phyloP scores from a whole-genome alignment of 1,140 invertebrate genomes.

The Proctacanthus coquilletti region DNA sequence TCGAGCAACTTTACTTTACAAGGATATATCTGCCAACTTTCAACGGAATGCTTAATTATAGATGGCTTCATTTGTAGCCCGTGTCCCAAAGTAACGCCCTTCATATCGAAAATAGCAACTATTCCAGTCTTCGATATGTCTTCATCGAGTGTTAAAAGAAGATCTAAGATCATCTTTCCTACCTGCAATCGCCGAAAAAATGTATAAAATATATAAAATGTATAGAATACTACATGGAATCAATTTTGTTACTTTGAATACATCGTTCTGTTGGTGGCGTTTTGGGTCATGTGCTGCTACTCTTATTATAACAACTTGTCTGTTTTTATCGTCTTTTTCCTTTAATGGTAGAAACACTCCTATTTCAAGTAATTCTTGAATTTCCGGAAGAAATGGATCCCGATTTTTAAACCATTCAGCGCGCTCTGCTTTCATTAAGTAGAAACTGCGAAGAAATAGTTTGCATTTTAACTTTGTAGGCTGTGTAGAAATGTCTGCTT shows the following conservation, averaged over 20 bases:
- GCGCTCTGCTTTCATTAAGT: slow-evolving; percentile 33
- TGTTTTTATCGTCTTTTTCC: slow-evolving; percentile 32
- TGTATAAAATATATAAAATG: background rate
- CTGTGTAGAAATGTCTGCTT: too few species aligned
- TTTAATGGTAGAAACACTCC: slow-evolving; percentile 43
- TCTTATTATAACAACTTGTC: slow-evolving; percentile 39
- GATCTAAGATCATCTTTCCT: slow-evolving; percentile 39
- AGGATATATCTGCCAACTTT: slow-evolving; percentile 55
- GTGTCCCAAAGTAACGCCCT: slow-evolving; percentile 38
- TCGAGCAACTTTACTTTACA: slow-evolving; percentile 48
- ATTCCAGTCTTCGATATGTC: slow-evolving; percentile 40
- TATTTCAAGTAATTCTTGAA: slow-evolving; percentile 39
- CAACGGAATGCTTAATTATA: slow-evolving; percentile 32
- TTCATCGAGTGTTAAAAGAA: slow-evolving; percentile 34
- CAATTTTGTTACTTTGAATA: slow-evolving; percentile 37
- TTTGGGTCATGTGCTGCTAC: slow-evolving; percentile 39
- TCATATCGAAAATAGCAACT: slow-evolving; percentile 42
- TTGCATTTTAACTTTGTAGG: too few species aligned
- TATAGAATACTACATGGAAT: background rate
- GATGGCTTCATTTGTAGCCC: slow-evolving; percentile 30
- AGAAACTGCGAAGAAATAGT: slow-evolving; percentile 31
- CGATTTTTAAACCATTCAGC: slow-evolving; percentile 44
- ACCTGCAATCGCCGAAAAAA: slow-evolving; percentile 16
- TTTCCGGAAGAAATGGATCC: slow-evolving; percentile 37
- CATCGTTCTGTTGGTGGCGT: slow-evolving; percentile 35